phyloP scores from a whole-genome alignment of 1,140 invertebrate species.

The Trichonephila inaurata region DNA sequence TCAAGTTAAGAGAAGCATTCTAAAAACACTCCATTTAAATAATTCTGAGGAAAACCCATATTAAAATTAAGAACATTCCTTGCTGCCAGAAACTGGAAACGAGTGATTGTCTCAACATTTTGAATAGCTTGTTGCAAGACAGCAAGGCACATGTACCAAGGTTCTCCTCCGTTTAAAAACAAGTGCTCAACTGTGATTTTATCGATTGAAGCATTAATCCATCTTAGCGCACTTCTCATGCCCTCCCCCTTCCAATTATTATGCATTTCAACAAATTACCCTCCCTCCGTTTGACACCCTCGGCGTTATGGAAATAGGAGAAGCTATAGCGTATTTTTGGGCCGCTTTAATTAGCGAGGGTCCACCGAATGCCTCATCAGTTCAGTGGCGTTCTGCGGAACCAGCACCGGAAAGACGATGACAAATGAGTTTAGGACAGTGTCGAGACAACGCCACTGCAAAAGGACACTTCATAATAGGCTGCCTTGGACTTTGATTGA shows the following conservation, averaged over 20 bases:
- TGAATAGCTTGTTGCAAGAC: neutral
- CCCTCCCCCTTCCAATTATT: constrained; percentile 62
- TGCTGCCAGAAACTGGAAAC: too few relatives aligned
- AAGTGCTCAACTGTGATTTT: constrained; percentile 36
- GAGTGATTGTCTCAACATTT: too few relatives aligned
- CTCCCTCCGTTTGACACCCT: constrained; percentile 46
- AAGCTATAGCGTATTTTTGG: constrained; percentile 53
- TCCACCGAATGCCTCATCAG: constrained; percentile 49
- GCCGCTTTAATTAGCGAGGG: constrained; percentile 53
- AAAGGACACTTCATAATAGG: constrained; percentile 72
- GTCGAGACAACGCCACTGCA: constrained; percentile 69
- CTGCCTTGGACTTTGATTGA: constrained; percentile 68
- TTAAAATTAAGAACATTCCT: too few relatives aligned
- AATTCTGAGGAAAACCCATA: too few relatives aligned
- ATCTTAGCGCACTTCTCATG: neutral
- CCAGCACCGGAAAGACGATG: constrained; percentile 49
- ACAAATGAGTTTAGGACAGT: constrained; percentile 68
- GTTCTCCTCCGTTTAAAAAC: constrained; percentile 22
- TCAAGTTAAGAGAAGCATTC: too few relatives aligned
- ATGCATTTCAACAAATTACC: constrained; percentile 71
- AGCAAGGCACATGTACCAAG: neutral
- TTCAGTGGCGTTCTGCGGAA: constrained; percentile 40
- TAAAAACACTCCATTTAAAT: too few relatives aligned
- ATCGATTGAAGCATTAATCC: constrained; percentile 56
- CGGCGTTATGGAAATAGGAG: constrained; percentile 67